Evolutionary conservation across 2,797 vertebrate genomes (phyloP), one percentile per base, ranked within the genome.

Genomic region (Naso thynnoides): DNA sequence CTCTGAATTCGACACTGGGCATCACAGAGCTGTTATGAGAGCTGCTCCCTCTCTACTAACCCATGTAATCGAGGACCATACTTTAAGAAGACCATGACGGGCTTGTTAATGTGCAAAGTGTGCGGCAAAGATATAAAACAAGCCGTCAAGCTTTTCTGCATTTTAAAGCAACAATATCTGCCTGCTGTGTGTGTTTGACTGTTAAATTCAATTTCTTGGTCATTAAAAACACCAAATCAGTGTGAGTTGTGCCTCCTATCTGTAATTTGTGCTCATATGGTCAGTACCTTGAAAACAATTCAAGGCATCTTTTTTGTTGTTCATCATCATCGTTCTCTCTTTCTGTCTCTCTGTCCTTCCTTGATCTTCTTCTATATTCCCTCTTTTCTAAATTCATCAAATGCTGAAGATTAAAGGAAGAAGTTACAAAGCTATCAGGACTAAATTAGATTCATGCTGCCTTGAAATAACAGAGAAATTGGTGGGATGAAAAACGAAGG

Each of bases 401-500:
- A 81, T 87, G 84, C 72, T 73, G 76, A 73, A 94, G 88, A 94
- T 94, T 93, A 93, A 93, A 95, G 86, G 81, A 82, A 81, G 70
- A 76, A 70, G 71, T 80, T 49, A 73, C 42, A 85, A 89, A 90
- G 90, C 92, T 92, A 57, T 82, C 60, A 75, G 83, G 78, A 88
- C 87, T 82, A 92, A 94, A 94, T 94, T 92, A 93, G 86, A 92
- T 90, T 92, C 87, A 88, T 85, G 86, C 91, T 91, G 91, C 84
- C 89, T 91, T 92, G 85, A 93, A 88, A 92, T 89, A 93, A 93
- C 84, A 89, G 84, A 89, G 87, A 89, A 90, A 92, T 88, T 87
- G 80, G 76, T 70, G 67, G 88, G 85, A 91, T 86, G 73, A 91
- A 94, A 91, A 87, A 76, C 55, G 82, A 93, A 94, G 93, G 93